Evolutionary conservation across 2,113 vertebrate species (phyloP).

Genomic region (Ondatra zibethicus): DNA sequence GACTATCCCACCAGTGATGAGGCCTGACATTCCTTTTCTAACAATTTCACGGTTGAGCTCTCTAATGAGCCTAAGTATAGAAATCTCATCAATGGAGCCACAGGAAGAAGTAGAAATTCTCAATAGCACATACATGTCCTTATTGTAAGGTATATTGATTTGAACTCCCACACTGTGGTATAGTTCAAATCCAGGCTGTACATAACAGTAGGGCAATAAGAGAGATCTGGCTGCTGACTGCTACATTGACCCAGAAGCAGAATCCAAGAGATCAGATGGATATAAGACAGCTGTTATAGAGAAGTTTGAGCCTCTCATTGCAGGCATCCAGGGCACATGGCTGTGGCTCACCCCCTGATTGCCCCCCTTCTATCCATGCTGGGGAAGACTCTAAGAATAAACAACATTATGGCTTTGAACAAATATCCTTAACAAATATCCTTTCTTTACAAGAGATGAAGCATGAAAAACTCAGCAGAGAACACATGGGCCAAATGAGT

Average conservation of each 20-base stretch:
- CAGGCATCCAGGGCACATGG: not conserved
- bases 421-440: slow-evolving; percentile 53
- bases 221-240: not conserved
- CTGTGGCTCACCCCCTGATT: not conserved
- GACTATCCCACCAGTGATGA: not conserved
- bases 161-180: not conserved
- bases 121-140: slow-evolving; percentile 23
- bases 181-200: not conserved
- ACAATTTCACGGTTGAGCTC: slow-evolving; percentile 60
- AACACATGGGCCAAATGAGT: not conserved
- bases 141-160: slow-evolving; percentile 51
- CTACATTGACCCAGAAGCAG: not conserved
- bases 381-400: not conserved
- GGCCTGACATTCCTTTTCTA: not conserved
- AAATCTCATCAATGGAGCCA: slow-evolving; percentile 24
- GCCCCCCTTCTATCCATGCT: not conserved
- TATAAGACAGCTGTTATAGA: not conserved
- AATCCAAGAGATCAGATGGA: slow-evolving; percentile 14
- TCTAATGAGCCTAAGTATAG: slow-evolving; percentile 22
- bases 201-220: not conserved
- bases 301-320: not conserved
- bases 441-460: slow-evolving; percentile 40
- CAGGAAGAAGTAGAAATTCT: slow-evolving; percentile 47
- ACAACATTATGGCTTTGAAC: not conserved
- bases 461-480: not conserved